Percentiles rank a stretch among this genome's conserved stretches.
phyloP scores from a whole-genome alignment of 2,113 vertebrate species.

The Gorsachius goisagi region DNA sequence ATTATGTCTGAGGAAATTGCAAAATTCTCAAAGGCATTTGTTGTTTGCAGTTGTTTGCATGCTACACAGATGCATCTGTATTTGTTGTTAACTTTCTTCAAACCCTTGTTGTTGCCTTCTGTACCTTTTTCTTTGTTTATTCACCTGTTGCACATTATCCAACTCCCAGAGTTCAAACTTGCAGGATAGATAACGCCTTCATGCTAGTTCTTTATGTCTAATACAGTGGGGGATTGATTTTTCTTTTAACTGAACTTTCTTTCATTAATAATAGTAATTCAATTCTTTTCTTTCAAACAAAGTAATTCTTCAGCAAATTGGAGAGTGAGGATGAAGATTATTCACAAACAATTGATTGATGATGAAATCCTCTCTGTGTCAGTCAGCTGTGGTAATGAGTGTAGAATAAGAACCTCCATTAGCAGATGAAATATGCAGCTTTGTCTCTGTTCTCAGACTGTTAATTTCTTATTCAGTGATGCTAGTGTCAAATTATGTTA shows the following conservation, averaged over 20 bases:
- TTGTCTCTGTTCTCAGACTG: conserved; percentile 21
- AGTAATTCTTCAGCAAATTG: conserved; percentile 51
- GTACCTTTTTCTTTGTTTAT: neutral
- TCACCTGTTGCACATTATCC: conserved; percentile 1
- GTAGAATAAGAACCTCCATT: conserved; percentile 29
- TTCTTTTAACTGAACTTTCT: neutral
- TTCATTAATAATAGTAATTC: conserved; percentile 53
- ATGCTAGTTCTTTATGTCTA: neutral
- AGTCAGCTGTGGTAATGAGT: conserved; percentile 44
- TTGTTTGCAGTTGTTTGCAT: neutral
- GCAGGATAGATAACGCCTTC: neutral
- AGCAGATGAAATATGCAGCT: conserved; percentile 39
- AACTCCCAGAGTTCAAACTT: neutral
- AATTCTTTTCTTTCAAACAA: conserved; percentile 40
- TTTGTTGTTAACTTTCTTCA: neutral
- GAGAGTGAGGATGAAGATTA: conserved; percentile 38
- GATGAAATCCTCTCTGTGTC: conserved; percentile 40
- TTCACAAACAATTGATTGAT: conserved; percentile 52
- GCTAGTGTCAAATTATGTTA: neutral
- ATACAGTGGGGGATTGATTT: neutral
- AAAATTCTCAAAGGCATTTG: neutral
- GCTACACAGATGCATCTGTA: neutral
- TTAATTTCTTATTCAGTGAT: conserved; percentile 36
- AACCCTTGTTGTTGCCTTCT: neutral
- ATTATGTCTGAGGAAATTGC: neutral